Evolutionary conservation across 2,888 invertebrate genomes (phyloP).

Genomic region (Autographa pulchrina): DNA sequence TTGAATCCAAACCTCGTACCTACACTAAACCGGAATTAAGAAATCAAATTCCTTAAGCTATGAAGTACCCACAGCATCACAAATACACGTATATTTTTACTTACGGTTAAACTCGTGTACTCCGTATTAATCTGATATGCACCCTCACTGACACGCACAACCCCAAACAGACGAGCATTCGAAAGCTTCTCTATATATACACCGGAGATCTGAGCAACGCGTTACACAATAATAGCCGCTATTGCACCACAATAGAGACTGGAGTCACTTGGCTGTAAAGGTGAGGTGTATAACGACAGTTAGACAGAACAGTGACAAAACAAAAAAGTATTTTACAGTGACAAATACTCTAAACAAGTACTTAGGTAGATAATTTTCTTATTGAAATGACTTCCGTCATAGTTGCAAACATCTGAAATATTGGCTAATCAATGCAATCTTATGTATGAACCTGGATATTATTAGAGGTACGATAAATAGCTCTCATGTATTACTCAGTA

Average conservation of each 20-base stretch:
- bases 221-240: constrained; percentile 10
- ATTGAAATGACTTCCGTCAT: no score
- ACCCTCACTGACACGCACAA: constrained; percentile 9
- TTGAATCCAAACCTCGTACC: no score
- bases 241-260: constrained; percentile 9
- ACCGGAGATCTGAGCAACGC: background rate
- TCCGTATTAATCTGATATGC: background rate
- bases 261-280: background rate
- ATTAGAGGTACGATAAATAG: no score
- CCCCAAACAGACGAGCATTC: constrained; percentile 21
- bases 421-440: background rate
- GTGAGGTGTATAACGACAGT: background rate
- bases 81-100: background rate
- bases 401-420: background rate
- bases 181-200: constrained; percentile 25
- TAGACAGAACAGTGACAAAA: background rate
- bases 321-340: background rate
- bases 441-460: no score
- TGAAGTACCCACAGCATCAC: no score
- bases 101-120: background rate
- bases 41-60: no score
- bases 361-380: no score
- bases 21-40: no score
- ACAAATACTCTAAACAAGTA: no score
- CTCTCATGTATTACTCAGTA: no score